Evolutionary conservation across 2,888 invertebrate species (phyloP), one percentile per base, ranked within the genome.

Genomic region (Drymonia ruficornis): DNA sequence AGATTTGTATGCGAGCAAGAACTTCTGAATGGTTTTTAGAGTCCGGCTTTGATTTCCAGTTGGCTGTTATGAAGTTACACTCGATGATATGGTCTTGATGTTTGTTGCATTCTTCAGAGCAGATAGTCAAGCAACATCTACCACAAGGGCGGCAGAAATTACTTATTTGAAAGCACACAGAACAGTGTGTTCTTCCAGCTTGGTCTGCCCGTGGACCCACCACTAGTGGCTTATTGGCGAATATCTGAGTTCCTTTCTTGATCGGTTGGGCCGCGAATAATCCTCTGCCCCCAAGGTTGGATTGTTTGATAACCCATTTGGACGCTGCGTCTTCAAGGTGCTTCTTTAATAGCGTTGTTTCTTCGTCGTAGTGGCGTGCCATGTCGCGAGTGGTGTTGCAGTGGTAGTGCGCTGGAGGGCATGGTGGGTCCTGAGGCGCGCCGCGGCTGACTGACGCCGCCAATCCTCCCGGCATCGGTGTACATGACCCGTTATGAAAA

Each of bases 231-330:
- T 86, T 89, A 77, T 96, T 96, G 19, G 86, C 83, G 75, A 96
- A 96, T 59, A 97, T 94, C 5, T 95, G 72, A 68, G 95, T 94
- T 50, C 96, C 96, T 51, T 86, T 83, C 56, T 89, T 83, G 48
- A 97, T 95, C 65, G 94, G 91, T 53, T 94, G 87, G 1, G 86
- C 89, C 29, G 96, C 95, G 67, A 96, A 95, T 18, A 97, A 71
- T 28, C 96, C 96, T 62, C 96, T 94, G 16, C 96, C 96, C 23
- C 95, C 94, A 13, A 95, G 78, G 13, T 78, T 69, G 0, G 96
- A 96, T 64, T 86, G 77, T 60, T 85, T 89, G 49, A 96, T 89
- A 45, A 79, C 85, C 95, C 96, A 96, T n/a, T 61, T 67, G 1
- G 64, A 56, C 44, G 46, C 36, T 34, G 52, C 34, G 18, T 73